phyloP scores from a whole-genome alignment of 2,797 vertebrate species.

The Squalus acanthias region DNA sequence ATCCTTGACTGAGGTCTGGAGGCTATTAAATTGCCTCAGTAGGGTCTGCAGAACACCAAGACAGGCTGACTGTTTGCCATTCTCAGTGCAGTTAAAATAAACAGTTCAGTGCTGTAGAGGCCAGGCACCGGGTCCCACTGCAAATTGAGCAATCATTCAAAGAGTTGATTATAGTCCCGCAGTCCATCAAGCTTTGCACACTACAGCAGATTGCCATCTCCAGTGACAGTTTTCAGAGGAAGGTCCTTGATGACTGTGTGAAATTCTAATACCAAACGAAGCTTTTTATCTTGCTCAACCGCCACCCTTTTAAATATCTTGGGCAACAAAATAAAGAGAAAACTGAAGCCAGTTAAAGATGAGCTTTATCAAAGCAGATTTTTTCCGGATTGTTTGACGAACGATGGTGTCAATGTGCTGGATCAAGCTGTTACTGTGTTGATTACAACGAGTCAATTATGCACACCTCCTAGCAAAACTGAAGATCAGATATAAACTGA shows the following conservation, averaged over 20 bases:
- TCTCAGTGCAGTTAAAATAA: conserved; percentile 66
- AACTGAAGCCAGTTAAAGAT: not conserved
- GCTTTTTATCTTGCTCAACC: not conserved
- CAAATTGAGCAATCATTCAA: conserved; percentile 49
- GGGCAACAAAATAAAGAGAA: not conserved
- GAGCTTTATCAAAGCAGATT: not conserved
- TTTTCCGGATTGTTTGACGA: conserved; percentile 12
- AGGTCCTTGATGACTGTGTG: conserved; percentile 27
- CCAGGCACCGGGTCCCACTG: conserved; percentile 43
- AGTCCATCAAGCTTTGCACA: conserved; percentile 33
- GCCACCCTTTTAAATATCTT: not conserved
- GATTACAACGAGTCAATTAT: conserved; percentile 52
- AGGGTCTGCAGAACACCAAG: conserved; percentile 60
- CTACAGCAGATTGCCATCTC: conserved; percentile 27
- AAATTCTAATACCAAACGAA: conserved; percentile 16
- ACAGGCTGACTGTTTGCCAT: conserved; percentile 66
- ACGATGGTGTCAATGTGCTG: conserved; percentile 53
- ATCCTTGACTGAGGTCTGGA: conserved; percentile 55
- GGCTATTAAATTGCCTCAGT: conserved; percentile 60
- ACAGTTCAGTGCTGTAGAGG: conserved; percentile 52
- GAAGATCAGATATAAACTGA: conserved; percentile 26
- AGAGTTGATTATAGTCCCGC: conserved; percentile 32
- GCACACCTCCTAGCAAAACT: conserved; percentile 38
- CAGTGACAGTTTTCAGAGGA: conserved; percentile 7
- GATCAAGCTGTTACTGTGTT: conserved; percentile 55